Conservation (phyloP, 2,888 invertebrate genomes). For the Phasia obesa region DNA sequence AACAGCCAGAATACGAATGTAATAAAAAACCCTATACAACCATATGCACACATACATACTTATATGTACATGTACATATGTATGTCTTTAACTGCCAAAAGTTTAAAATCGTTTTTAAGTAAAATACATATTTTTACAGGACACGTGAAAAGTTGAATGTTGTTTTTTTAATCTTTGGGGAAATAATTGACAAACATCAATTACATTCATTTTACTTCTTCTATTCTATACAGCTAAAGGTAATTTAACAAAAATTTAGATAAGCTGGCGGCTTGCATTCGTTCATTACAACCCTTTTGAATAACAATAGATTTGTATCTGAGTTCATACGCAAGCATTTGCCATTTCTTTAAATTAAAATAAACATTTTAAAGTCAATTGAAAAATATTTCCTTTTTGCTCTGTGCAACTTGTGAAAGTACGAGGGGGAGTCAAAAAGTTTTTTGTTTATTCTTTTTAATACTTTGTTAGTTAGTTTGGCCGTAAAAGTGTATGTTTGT, state of each 20-base stretch:
- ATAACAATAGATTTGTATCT: conserved; percentile 46
- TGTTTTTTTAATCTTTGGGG: conserved; percentile 52
- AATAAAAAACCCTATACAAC: no score
- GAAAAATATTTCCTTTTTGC: not conserved
- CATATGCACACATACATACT: not conserved
- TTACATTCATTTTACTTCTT: no score
- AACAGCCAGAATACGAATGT: not conserved
- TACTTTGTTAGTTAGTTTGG: no score
- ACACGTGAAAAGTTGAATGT: conserved; percentile 41
- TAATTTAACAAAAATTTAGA: conserved; percentile 60
- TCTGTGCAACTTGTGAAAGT: not conserved
- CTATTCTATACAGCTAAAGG: conserved; percentile 27
- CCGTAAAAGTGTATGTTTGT: no score
- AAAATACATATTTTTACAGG: conserved; percentile 34
- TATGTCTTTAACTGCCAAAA: conserved; percentile 48
- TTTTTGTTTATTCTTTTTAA: no score
- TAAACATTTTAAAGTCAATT: conserved; percentile 38
- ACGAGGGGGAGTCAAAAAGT: not conserved
- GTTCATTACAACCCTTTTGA: conserved; percentile 43
- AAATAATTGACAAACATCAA: conserved; percentile 58
- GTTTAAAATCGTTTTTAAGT: conserved; percentile 37
- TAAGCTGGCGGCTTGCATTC: conserved; percentile 3
- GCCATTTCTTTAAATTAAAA: conserved; percentile 30
- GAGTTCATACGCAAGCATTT: not conserved
- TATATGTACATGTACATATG: not conserved